A percentile compares a stretch with the other conserved stretches of the same genome.
phyloP scores from a whole-genome alignment of 1,140 invertebrate genomes.

The Augochlora pura region DNA sequence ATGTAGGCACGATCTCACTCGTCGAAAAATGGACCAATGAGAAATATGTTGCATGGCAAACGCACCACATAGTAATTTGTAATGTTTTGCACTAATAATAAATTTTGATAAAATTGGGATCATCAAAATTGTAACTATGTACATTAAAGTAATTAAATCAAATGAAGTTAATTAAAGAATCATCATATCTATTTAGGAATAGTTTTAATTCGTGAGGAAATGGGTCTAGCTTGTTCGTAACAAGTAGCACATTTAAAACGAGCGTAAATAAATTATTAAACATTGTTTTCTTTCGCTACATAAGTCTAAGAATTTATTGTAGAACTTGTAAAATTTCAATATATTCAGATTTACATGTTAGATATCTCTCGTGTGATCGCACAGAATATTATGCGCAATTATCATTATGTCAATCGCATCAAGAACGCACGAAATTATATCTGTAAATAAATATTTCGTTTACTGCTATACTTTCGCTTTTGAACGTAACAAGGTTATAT shows the following conservation, averaged over 20 bases:
- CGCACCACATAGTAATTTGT: no score
- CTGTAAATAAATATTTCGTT: neutral
- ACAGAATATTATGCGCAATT: neutral
- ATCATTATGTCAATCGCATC: neutral
- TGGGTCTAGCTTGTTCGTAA: neutral
- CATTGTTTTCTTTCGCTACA: neutral
- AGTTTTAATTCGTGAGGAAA: neutral
- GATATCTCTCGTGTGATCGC: neutral
- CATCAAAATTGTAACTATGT: no score
- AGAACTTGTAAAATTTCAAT: slow-evolving; percentile 1
- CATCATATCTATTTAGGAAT: neutral
- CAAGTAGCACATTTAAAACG: neutral
- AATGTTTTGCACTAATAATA: no score
- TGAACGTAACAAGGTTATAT: neutral
- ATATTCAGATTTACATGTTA: neutral
- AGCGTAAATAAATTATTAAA: neutral
- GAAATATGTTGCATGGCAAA: no score
- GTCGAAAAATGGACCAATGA: no score
- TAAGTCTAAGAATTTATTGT: neutral
- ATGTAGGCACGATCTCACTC: no score
- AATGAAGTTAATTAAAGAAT: no score
- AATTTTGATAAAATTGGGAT: no score
- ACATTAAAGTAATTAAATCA: no score
- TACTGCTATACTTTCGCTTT: neutral
- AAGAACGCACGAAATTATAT: neutral